Conservation (phyloP, 2,888 invertebrate species). For the Andrena dorsata region DNA sequence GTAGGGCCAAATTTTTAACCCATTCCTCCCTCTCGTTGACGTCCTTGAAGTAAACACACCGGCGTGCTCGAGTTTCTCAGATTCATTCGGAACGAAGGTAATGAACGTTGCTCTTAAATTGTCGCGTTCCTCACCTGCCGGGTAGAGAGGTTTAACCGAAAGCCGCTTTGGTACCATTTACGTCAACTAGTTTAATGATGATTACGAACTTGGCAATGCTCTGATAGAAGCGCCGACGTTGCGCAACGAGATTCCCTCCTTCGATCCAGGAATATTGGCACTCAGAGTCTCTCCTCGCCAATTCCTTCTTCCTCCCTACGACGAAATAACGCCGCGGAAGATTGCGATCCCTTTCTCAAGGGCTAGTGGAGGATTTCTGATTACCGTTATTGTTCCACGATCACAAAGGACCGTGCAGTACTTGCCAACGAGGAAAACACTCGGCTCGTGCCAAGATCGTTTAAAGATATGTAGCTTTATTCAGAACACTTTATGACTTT, state of each 20-base stretch:
- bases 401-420: constrained; percentile 24
- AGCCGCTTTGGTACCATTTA: constrained; percentile 8
- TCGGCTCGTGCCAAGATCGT: constrained; percentile 51
- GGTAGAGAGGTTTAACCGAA: constrained; percentile 13
- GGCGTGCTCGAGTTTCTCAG: neutral
- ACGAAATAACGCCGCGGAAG: constrained; percentile 22
- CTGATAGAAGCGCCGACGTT: constrained; percentile 38
- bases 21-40: neutral
- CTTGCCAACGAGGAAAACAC: constrained; percentile 51
- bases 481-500: constrained; percentile 16
- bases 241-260: constrained; percentile 48
- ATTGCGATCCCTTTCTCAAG: neutral
- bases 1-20: constrained; percentile 35
- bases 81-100: neutral
- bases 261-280: constrained; percentile 39
- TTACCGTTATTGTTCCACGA: neutral
- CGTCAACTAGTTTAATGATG: constrained; percentile 7
- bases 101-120: neutral
- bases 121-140: neutral
- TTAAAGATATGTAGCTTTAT: constrained; percentile 45
- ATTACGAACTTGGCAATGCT: constrained; percentile 61
- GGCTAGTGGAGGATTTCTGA: neutral
- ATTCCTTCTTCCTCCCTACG: neutral
- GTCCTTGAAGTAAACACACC: neutral
- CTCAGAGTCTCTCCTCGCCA: constrained; percentile 5